Percentiles rank a stretch among this genome's conserved stretches.
phyloP scores from a whole-genome alignment of 2,797 vertebrate species.

The Carcharodon carcharias region DNA sequence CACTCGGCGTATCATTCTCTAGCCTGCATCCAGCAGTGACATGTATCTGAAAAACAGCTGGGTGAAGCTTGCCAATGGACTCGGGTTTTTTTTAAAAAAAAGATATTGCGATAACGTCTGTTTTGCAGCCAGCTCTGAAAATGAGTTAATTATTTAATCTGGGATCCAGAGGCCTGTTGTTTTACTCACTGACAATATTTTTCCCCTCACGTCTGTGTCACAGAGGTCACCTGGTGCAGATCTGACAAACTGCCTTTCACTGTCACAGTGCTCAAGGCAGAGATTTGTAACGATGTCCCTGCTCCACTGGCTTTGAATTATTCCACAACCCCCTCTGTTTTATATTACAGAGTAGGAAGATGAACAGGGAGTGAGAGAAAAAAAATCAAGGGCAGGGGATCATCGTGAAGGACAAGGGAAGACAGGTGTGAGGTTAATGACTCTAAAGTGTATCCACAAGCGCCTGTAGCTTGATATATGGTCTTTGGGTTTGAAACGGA shows the following conservation, averaged over 20 bases:
- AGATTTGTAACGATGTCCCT: constrained; percentile 96
- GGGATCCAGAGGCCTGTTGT: constrained; percentile 55
- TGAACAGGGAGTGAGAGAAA: constrained; percentile 70
- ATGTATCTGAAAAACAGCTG: constrained; percentile 70
- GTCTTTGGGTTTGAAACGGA: constrained; percentile 81
- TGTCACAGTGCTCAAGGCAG: constrained; percentile 75
- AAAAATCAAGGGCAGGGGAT: constrained; percentile 83
- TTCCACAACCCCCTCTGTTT: constrained; percentile 71
- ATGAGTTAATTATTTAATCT: constrained; percentile 46
- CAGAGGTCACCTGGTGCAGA: constrained; percentile 75
- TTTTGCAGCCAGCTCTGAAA: constrained; percentile 21
- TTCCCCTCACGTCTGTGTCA: constrained; percentile 64
- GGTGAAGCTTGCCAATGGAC: constrained; percentile 42
- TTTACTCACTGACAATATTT: constrained; percentile 59
- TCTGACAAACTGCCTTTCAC: constrained; percentile 85
- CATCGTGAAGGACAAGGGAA: constrained; percentile 86
- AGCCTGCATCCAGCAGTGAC: constrained; percentile 62
- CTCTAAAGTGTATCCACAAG: constrained; percentile 95
- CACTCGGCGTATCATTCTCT: constrained; percentile 49
- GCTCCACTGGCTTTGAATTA: constrained; percentile 98
- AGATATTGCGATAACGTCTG: constrained; percentile 41
- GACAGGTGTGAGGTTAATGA: constrained; percentile 99
- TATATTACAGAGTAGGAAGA: constrained; percentile 72
- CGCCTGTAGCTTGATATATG: constrained; percentile 98
- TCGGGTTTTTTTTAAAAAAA: constrained; percentile 45